phyloP scores from a whole-genome alignment of 2,888 invertebrate species.

The Gasteruption jaculator region DNA sequence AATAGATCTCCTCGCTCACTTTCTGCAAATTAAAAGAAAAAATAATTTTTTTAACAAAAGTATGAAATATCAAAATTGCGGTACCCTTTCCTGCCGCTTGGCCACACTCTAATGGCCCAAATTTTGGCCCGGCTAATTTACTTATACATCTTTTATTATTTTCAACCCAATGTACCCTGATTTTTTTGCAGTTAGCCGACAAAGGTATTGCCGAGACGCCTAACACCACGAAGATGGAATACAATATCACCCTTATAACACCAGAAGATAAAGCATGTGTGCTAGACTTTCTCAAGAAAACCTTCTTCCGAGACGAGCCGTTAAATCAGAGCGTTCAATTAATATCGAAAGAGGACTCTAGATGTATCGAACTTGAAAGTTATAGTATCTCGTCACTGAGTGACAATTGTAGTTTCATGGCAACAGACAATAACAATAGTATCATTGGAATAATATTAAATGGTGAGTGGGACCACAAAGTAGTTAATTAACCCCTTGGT shows the following conservation, averaged over 20 bases:
- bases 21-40: too few species aligned
- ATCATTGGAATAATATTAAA: conserved; percentile 59
- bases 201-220: too few species aligned
- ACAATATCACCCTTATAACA: conserved; percentile 51
- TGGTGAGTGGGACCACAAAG: conserved; percentile 42
- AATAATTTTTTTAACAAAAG: too few species aligned
- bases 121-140: too few species aligned
- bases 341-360: conserved; percentile 58
- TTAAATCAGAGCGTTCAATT: conserved; percentile 62
- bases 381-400: conserved; percentile 58
- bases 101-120: too few species aligned
- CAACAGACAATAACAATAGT: conserved; percentile 57
- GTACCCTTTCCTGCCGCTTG: too few species aligned
- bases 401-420: conserved; percentile 63
- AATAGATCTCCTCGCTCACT: too few species aligned
- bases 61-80: too few species aligned
- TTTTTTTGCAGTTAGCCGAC: too few species aligned
- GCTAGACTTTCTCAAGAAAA: conserved; percentile 58
- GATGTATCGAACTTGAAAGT: conserved; percentile 62
- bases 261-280: conserved; percentile 56
- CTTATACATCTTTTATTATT: too few species aligned
- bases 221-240: too few species aligned
- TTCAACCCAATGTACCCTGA: too few species aligned
- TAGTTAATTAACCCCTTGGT: neutral
- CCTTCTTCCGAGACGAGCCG: conserved; percentile 71